phyloP scores from a whole-genome alignment of 1,140 invertebrate genomes.

The Scylla paramamosain region DNA sequence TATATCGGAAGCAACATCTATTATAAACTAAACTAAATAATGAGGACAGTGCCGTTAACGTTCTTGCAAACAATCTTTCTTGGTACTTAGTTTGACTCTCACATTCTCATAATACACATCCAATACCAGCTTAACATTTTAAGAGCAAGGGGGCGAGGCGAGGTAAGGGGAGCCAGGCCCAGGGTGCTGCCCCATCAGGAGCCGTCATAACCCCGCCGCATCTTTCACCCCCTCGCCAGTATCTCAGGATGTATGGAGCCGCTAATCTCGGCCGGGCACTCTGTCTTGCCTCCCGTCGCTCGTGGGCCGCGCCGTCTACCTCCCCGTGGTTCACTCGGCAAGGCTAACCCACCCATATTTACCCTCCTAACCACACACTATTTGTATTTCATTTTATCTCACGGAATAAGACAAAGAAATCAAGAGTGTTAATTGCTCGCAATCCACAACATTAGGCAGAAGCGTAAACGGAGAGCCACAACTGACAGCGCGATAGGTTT shows the following conservation, averaged over 20 bases:
- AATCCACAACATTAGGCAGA: not conserved
- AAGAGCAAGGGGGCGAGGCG: not conserved
- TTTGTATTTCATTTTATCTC: not conserved
- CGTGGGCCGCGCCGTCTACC: not conserved
- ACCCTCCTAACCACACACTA: not conserved
- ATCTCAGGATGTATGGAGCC: constrained; percentile 61
- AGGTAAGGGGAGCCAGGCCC: not conserved
- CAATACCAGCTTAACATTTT: too few relatives aligned
- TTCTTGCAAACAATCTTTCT: too few relatives aligned
- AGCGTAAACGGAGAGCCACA: not conserved
- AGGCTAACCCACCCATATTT: not conserved
- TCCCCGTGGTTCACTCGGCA: not conserved
- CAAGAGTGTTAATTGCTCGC: not conserved
- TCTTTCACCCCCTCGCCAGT: constrained; percentile 8
- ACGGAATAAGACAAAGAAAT: not conserved
- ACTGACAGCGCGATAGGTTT: not conserved
- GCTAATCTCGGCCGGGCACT: constrained; percentile 50
- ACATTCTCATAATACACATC: too few relatives aligned
- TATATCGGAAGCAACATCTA: too few relatives aligned
- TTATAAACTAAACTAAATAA: too few relatives aligned
- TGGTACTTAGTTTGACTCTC: too few relatives aligned
- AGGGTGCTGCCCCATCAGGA: constrained; percentile 24
- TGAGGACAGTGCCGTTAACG: too few relatives aligned
- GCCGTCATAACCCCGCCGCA: constrained; percentile 1
- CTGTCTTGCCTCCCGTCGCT: constrained; percentile 56